Percentiles rank a stretch among this genome's conserved stretches.
phyloP scores from a whole-genome alignment of 2,113 vertebrate species.

The Promerops cafer region DNA sequence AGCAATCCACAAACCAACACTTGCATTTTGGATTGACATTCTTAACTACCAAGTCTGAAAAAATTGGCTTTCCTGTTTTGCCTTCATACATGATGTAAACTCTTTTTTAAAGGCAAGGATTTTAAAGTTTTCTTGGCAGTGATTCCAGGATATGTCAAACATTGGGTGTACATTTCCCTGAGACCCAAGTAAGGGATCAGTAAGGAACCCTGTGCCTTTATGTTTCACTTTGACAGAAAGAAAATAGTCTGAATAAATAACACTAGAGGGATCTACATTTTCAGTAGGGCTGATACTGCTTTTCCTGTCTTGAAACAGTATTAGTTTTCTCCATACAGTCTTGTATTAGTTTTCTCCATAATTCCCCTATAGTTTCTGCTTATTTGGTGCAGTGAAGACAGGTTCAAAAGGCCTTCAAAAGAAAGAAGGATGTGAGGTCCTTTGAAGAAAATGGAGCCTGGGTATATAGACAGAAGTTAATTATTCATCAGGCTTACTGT shows the following conservation, averaged over 20 bases:
- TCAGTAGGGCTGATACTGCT: not conserved
- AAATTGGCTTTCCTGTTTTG: not conserved
- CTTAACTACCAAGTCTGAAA: not conserved
- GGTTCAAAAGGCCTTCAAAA: not conserved
- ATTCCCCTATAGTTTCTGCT: not conserved
- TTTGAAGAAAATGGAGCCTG: not conserved
- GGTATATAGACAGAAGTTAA: conserved; percentile 4
- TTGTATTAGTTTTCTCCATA: not conserved
- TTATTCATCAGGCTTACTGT: conserved; percentile 14
- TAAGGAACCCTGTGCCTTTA: not conserved
- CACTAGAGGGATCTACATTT: not conserved
- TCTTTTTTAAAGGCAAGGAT: not conserved
- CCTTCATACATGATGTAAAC: not conserved
- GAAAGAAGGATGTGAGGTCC: not conserved
- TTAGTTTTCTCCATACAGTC: not conserved
- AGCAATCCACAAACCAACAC: not conserved
- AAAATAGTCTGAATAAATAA: not conserved
- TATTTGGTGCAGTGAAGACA: not conserved
- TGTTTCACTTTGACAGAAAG: not conserved
- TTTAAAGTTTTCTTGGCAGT: not conserved
- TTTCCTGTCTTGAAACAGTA: not conserved
- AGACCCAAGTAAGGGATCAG: not conserved
- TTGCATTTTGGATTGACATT: not conserved
- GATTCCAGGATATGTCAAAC: not conserved
- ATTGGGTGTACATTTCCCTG: not conserved